Base-by-base conservation (phyloP, 1,140 invertebrate species). In the Bombus pascuorum region DNA sequence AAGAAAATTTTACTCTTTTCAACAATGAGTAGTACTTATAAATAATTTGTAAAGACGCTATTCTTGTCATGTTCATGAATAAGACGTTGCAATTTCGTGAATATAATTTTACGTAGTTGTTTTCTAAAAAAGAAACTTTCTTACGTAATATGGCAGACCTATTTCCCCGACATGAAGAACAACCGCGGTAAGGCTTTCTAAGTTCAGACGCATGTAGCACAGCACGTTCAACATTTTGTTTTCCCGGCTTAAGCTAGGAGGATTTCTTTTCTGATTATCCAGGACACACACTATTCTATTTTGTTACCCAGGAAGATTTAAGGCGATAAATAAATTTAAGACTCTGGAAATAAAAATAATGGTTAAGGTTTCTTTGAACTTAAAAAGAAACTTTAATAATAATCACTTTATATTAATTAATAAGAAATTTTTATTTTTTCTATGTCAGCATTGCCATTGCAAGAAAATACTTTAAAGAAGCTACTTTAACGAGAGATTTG, bases 231-330 rank as follows among this genome's bases (percentile, higher is more conserved):
- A 76, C 74, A 59, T 76, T 59, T 59, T 28, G 42, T 74, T 76
- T 59, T 37, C 47, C 25, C 34, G 15, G 47, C 74, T 76, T 76
- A 59, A 76, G 34, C 53, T 34, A n/a, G 53, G 9, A 59, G 53
- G 74, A 76, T 76, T 76, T 59, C 44, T 76, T 59, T 59, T 37
- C 47, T 76, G 72, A 74, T 74, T 74, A 47, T 74, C 42, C 72
- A 25, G 9, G 42, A 47, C 72, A 28, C 32, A 59, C 15, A 18
- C 32, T 39, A 15, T 37, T 32, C 18, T 53, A 22, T 53, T 74
- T 75, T 28, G 73, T 75, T 75, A 74, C 32, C 25, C 3, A 10
- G 32, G 22, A 37, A 25, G 44, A 37, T 37, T 25, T 75, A 37
- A 18, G 5, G 47, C 12, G 25, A 75, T 37, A 53, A 57, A 75